A percentile compares a stretch with the other conserved stretches of the same genome.
phyloP scores from a whole-genome alignment of 2,888 invertebrate genomes.

The Tryphoninae sp. region DNA sequence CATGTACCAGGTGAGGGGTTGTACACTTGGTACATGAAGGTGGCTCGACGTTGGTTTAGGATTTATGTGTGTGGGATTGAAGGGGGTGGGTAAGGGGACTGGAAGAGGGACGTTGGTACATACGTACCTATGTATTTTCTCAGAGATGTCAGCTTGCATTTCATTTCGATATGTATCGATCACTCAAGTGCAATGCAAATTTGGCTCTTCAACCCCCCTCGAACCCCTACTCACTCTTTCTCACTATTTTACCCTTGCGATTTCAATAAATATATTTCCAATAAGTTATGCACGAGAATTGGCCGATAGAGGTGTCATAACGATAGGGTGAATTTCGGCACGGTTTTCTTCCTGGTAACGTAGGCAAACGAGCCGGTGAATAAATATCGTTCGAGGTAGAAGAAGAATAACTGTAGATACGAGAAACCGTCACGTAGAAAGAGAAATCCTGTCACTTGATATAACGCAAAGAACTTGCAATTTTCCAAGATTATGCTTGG shows the following conservation, averaged over 20 bases:
- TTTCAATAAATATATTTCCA: slow-evolving; percentile 10
- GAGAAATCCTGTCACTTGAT: slow-evolving; percentile 8
- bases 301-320: neutral
- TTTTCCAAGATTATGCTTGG: neutral
- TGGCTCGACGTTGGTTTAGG: neutral
- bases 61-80: neutral
- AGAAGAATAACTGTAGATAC: neutral
- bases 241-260: neutral
- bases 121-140: neutral
- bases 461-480: neutral
- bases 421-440: neutral
- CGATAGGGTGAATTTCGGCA: neutral
- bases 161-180: neutral
- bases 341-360: neutral
- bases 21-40: neutral
- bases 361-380: neutral
- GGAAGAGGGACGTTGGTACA: neutral
- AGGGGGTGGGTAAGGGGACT: neutral
- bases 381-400: neutral
- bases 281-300: neutral
- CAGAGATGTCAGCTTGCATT: neutral
- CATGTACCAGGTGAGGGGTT: neutral
- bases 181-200: neutral
- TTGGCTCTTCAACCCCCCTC: neutral
- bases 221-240: neutral